A percentile compares a stretch with the other conserved stretches of the same genome.
phyloP scores from a whole-genome alignment of 2,888 invertebrate genomes.

The Imbricaverruca yamaguchii region DNA sequence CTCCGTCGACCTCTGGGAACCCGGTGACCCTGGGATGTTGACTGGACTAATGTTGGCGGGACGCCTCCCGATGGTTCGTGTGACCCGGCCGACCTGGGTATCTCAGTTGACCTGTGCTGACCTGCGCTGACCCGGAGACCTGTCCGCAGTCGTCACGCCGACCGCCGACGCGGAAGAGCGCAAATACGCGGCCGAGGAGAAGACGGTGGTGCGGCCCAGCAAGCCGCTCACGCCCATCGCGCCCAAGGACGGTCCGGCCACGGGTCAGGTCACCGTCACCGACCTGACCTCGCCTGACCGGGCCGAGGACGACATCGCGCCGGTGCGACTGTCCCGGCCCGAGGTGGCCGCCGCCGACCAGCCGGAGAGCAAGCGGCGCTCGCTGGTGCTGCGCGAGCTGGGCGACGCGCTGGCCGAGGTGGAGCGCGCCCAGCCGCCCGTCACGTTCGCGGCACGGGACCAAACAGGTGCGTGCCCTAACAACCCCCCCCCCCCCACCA shows the following conservation, averaged over 20 bases:
- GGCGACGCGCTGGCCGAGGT: background rate
- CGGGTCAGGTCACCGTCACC: conserved; percentile 1
- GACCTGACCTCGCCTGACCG: background rate
- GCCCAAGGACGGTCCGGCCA: conserved; percentile 16
- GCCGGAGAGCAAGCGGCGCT: background rate
- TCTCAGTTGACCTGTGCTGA: too few relatives aligned
- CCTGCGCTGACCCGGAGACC: background rate
- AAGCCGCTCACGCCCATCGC: background rate
- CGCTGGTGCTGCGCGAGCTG: background rate
- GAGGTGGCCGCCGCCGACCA: background rate
- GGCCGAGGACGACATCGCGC: background rate
- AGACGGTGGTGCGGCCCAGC: background rate
- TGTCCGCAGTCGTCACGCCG: background rate
- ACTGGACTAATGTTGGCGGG: too few relatives aligned
- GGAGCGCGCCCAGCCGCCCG: background rate
- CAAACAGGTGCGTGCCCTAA: background rate
- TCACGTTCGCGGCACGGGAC: background rate
- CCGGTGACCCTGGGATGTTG: too few relatives aligned
- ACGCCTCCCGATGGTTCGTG: background rate
- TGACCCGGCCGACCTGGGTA: background rate
- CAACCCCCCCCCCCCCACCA: too few relatives aligned
- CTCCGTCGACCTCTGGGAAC: too few relatives aligned
- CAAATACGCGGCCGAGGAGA: conserved; percentile 14
- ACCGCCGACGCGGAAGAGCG: conserved; percentile 9
- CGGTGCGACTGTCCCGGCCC: background rate